Percentiles rank a stretch among this genome's conserved stretches.
Evolutionary conservation across 2,888 invertebrate genomes (phyloP).

Genomic region (Phengaris alcon): DNA sequence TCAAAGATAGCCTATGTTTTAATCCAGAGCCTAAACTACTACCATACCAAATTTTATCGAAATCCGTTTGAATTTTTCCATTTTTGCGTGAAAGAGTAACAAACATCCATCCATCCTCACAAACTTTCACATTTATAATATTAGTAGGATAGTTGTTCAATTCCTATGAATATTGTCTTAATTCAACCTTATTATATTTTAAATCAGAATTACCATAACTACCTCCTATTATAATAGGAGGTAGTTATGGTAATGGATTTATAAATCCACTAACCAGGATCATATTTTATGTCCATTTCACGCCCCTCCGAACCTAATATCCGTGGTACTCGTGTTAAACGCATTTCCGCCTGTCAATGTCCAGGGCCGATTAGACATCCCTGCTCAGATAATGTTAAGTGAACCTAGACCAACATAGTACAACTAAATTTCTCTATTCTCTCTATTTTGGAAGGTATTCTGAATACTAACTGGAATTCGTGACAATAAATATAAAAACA

Average conservation of each 20-base stretch:
- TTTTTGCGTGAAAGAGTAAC: too few relatives aligned
- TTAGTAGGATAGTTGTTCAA: too few relatives aligned
- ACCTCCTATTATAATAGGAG: too few relatives aligned
- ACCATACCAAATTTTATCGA: too few relatives aligned
- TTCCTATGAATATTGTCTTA: too few relatives aligned
- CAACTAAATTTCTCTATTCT: background rate
- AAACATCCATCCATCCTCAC: too few relatives aligned
- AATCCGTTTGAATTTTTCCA: too few relatives aligned
- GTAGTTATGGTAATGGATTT: background rate
- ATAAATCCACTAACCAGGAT: constrained; percentile 20
- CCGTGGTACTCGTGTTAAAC: constrained; percentile 6
- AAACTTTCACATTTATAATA: too few relatives aligned
- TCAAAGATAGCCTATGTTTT: too few relatives aligned
- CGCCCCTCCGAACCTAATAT: constrained; percentile 19
- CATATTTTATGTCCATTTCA: constrained; percentile 23
- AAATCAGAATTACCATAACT: background rate
- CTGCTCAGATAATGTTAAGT: constrained; percentile 12
- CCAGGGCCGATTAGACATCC: constrained; percentile 10
- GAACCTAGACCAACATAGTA: background rate
- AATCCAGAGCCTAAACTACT: too few relatives aligned
- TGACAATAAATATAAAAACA: background rate
- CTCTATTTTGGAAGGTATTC: background rate
- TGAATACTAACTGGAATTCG: too few relatives aligned
- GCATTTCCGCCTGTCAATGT: constrained; percentile 21
- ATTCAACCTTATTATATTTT: background rate